Evolutionary conservation across 2,797 vertebrate species (phyloP).

Genomic region (Cetoscarus ocellatus): DNA sequence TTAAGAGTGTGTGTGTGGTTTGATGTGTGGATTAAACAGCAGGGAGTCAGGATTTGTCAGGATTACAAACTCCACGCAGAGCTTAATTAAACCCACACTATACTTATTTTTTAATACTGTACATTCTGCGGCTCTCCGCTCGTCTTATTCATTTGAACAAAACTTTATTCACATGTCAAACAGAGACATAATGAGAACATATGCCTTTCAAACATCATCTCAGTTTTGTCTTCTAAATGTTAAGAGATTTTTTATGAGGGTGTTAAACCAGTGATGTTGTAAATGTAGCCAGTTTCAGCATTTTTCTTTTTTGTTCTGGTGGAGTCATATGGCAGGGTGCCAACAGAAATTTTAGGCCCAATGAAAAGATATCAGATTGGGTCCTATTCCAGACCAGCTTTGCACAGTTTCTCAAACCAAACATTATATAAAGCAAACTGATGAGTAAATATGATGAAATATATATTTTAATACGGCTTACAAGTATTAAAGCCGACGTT

Average conservation of each 20-base stretch:
- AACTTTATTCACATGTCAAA: neutral
- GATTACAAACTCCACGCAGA: constrained; percentile 27
- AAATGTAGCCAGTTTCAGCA: neutral
- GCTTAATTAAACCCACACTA: constrained; percentile 23
- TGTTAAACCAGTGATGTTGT: neutral
- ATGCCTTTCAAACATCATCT: neutral
- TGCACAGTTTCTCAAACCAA: too few species aligned
- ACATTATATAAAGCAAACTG: too few species aligned
- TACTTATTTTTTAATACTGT: neutral
- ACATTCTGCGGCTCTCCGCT: neutral
- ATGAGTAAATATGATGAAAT: too few species aligned
- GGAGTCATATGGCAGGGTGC: too few species aligned
- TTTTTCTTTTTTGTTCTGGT: too few species aligned
- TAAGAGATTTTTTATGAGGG: neutral
- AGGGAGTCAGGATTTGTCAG: constrained; percentile 18
- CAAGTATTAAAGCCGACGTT: too few species aligned
- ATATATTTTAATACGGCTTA: too few species aligned
- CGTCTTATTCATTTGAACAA: neutral
- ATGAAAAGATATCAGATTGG: too few species aligned
- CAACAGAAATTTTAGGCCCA: too few species aligned
- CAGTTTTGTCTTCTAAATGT: neutral
- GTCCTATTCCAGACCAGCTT: too few species aligned
- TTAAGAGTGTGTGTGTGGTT: constrained; percentile 10
- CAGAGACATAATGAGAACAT: neutral
- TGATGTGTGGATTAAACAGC: constrained; percentile 1